Evolutionary conservation across 2,888 invertebrate species (phyloP), one percentile per base, ranked within the genome.

Genomic region (Amiota communis): DNA sequence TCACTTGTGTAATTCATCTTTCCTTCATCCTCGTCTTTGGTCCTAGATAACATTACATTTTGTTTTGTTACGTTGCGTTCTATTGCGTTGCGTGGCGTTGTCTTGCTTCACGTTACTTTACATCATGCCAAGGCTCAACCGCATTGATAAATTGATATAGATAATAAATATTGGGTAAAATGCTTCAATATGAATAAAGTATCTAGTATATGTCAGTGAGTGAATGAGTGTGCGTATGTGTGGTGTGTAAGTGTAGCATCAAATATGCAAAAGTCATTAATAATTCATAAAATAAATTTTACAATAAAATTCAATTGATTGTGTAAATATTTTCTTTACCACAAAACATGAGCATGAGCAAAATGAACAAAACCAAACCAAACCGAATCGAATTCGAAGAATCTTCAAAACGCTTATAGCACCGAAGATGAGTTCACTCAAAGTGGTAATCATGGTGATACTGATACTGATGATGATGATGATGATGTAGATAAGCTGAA

Each of bases 221-320:
- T 57, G 36, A 15, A 51, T 57, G 36, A 12, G 48, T 56, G 48
- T 46, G 63, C 9, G 15, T 68, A 53, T 53, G 51, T n/a, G 53
- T 53, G 6, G 6, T 36, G 47, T 57, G 65, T 65, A 72, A 20
- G 49, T 65, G 48, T 20, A 68, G 36, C 67, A 68, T 68, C 67
- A 68, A 68, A 68, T 68, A 68, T 68, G 67, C 57, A 57, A 74
- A 76, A 76, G 76, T 77, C 83, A 81, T 84, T 80, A 81, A 84
- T 84, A 83, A 83, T 83, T 84, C 80, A 81, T 83, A 77, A 84
- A 81, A 78, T 77, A 83, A 72, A 78, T 76, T 81, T 79, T 78
- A 76, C 82, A 79, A 83, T 80, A 76, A 84, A 82, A 83, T 81
- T 80, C 81, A 83, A 84, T 83, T 83, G 85, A 83, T 83, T 84